Evolutionary conservation across 2,888 invertebrate species (phyloP).

Genomic region (Subacronicta megacephala): DNA sequence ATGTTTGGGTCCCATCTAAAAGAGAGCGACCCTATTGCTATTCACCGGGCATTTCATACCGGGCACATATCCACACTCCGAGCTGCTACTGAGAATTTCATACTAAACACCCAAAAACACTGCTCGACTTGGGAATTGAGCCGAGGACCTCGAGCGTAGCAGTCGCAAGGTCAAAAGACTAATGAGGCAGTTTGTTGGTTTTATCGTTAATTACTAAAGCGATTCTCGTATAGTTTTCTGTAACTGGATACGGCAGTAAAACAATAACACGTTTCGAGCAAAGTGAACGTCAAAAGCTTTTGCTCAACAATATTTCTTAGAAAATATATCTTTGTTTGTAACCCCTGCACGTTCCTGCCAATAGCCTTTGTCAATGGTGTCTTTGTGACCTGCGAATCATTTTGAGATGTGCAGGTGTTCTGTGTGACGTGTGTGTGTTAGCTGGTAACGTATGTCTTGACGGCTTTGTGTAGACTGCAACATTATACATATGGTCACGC

Average conservation of each 20-base stretch:
- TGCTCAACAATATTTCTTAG: conserved; percentile 35
- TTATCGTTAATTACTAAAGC: conserved; percentile 8
- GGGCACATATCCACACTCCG: no score
- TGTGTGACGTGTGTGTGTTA: conserved; percentile 7
- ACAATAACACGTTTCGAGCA: conserved; percentile 16
- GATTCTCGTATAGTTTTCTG: conserved; percentile 8
- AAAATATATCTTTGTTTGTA: conserved; percentile 42
- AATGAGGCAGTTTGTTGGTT: no score
- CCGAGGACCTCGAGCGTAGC: no score
- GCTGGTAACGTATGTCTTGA: not conserved
- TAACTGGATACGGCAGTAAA: conserved; percentile 9
- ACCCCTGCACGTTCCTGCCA: conserved; percentile 11
- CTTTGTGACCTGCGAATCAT: conserved; percentile 26
- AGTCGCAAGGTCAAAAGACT: no score
- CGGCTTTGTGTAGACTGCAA: no score
- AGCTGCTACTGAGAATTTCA: no score
- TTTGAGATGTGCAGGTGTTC: conserved; percentile 9
- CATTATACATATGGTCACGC: no score
- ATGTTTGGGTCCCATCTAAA: no score
- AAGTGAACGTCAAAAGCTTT: conserved; percentile 26
- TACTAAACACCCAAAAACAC: no score
- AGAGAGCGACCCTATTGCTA: no score
- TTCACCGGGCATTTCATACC: no score
- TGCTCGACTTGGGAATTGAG: no score
- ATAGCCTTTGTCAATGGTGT: conserved; percentile 33